Evolutionary conservation across 2,113 vertebrate species (phyloP).

Genomic region (Candoia aspera): DNA sequence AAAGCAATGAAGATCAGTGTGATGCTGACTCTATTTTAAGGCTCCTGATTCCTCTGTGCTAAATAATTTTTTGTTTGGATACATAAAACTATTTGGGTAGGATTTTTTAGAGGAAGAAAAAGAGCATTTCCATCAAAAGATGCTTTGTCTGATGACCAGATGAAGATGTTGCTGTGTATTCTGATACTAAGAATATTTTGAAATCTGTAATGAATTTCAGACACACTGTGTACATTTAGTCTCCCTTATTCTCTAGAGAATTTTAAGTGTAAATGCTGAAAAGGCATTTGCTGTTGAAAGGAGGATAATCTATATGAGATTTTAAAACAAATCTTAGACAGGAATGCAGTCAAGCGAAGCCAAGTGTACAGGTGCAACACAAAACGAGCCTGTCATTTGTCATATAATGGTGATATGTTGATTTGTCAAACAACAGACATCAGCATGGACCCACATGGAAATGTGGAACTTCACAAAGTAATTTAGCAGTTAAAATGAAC

Average conservation of each 20-base stretch:
- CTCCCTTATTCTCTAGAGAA: neutral
- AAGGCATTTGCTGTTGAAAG: neutral
- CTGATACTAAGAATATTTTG: neutral
- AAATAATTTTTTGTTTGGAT: neutral
- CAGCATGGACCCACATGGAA: neutral
- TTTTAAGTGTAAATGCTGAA: neutral
- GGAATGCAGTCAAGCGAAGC: neutral
- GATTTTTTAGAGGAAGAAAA: neutral
- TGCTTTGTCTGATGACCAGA: neutral
- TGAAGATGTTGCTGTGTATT: neutral
- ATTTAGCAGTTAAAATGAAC: neutral
- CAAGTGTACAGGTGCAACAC: neutral
- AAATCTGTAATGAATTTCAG: neutral
- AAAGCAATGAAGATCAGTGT: neutral
- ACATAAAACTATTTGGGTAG: neutral
- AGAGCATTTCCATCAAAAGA: neutral
- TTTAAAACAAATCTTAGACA: neutral
- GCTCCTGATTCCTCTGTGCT: neutral
- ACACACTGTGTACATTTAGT: neutral
- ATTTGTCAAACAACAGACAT: neutral
- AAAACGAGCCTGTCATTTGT: neutral
- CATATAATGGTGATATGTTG: neutral
- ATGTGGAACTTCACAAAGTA: neutral
- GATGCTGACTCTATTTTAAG: neutral
- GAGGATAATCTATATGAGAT: constrained; percentile 4